Conservation (phyloP, 2,113 vertebrate species). For the Engystomops pustulosus region DNA sequence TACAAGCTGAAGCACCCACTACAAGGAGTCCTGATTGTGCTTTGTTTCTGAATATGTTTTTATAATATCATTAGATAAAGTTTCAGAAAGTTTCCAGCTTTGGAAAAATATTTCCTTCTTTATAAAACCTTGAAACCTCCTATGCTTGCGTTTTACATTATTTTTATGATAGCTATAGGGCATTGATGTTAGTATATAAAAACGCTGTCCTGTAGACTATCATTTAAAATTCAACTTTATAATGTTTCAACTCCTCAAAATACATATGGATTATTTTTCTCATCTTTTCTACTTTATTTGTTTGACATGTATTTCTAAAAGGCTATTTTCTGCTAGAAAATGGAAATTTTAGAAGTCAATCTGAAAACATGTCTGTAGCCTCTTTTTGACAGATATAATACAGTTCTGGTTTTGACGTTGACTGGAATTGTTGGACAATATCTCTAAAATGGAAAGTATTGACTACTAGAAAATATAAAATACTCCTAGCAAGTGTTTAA, state of each 20-base stretch:
- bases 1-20: no score
- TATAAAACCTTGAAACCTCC: not conserved
- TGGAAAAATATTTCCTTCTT: not conserved
- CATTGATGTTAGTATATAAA: not conserved
- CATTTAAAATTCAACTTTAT: not conserved
- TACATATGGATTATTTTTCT: not conserved
- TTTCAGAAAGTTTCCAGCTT: no score
- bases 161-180: not conserved
- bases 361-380: not conserved
- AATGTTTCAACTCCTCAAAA: conserved; percentile 1
- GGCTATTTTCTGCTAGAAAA: conserved; percentile 3
- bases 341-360: not conserved
- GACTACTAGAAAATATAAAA: not conserved
- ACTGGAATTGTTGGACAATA: not conserved
- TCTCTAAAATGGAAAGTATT: not conserved
- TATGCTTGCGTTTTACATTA: conserved; percentile 3
- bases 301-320: not conserved
- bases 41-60: no score
- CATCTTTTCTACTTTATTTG: not conserved
- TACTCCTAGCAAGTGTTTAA: not conserved
- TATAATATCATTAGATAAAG: no score
- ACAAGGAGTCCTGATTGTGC: no score
- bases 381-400: conserved; percentile 1
- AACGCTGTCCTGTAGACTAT: not conserved
- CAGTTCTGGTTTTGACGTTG: not conserved